Evolutionary conservation across 2,797 vertebrate species (phyloP).

Genomic region (Meda fulgida): DNA sequence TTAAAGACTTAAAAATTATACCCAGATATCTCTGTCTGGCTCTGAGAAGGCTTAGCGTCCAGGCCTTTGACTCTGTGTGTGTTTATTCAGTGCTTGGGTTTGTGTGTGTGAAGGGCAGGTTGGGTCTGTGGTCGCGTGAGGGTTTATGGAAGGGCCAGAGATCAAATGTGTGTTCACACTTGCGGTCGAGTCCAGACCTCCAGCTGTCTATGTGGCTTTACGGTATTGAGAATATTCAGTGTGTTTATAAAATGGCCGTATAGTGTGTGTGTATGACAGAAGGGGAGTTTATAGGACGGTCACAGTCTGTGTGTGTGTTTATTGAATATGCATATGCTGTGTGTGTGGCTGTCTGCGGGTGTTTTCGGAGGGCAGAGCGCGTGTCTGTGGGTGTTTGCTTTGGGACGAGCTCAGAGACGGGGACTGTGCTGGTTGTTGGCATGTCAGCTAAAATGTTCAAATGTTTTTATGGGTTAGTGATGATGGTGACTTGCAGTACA

Average conservation of each 20-base stretch:
- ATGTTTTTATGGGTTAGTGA: constrained; percentile 18
- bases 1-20: not conserved
- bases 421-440: constrained; percentile 6
- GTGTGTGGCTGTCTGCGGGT: constrained; percentile 41
- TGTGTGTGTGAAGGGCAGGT: constrained; percentile 53
- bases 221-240: constrained; percentile 35
- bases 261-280: constrained; percentile 7
- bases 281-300: constrained; percentile 26
- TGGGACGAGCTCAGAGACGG: constrained; percentile 25
- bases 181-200: constrained; percentile 21
- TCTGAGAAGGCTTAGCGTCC: not conserved
- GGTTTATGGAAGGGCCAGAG: constrained; percentile 52
- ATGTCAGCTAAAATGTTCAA: constrained; percentile 10
- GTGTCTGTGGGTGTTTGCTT: constrained; percentile 33
- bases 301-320: constrained; percentile 40
- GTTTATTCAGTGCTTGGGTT: not conserved
- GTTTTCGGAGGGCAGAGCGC: not conserved
- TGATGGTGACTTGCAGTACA: not conserved
- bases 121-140: not conserved
- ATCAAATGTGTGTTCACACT: constrained; percentile 42
- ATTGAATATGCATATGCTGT: constrained; percentile 31
- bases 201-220: constrained; percentile 48
- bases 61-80: not conserved
- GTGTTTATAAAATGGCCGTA: constrained; percentile 46
- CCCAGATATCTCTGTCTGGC: not conserved